phyloP scores from a whole-genome alignment of 2,888 invertebrate species.

The Chesias legatella region DNA sequence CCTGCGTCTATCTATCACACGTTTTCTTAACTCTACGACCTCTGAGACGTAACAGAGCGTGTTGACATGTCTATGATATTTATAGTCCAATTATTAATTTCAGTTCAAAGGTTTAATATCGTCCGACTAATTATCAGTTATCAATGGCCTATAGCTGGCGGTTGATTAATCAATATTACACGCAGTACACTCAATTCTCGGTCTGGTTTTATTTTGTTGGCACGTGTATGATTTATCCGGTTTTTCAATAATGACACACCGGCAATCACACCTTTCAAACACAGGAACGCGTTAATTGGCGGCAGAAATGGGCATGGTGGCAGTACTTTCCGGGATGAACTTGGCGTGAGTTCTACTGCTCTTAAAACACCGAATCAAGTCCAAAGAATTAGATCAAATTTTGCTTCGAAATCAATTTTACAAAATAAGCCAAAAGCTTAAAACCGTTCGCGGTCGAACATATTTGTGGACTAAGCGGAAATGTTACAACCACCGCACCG shows the following conservation, averaged over 20 bases:
- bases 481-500: constrained; percentile 21
- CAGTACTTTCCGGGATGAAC: too few relatives aligned
- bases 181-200: constrained; percentile 2
- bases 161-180: background rate
- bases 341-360: too few relatives aligned
- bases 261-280: too few relatives aligned
- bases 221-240: too few relatives aligned
- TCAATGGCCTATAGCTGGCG: background rate
- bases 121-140: background rate
- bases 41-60: background rate
- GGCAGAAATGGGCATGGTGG: too few relatives aligned
- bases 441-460: constrained; percentile 12
- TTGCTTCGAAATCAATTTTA: constrained; percentile 8
- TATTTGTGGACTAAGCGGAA: constrained; percentile 13
- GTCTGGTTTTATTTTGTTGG: too few relatives aligned
- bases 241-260: too few relatives aligned
- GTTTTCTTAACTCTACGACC: background rate
- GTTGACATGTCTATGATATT: background rate
- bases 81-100: background rate
- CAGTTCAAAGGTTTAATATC: background rate
- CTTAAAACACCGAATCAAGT: background rate
- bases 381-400: constrained; percentile 4
- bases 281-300: too few relatives aligned
- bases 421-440: constrained; percentile 9
- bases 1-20: background rate